These are phyloP conservation scores for Burhinus oedicnemus DNA, from an alignment of 2,113 vertebrate species.

Conservation along the genomic window DNA sequence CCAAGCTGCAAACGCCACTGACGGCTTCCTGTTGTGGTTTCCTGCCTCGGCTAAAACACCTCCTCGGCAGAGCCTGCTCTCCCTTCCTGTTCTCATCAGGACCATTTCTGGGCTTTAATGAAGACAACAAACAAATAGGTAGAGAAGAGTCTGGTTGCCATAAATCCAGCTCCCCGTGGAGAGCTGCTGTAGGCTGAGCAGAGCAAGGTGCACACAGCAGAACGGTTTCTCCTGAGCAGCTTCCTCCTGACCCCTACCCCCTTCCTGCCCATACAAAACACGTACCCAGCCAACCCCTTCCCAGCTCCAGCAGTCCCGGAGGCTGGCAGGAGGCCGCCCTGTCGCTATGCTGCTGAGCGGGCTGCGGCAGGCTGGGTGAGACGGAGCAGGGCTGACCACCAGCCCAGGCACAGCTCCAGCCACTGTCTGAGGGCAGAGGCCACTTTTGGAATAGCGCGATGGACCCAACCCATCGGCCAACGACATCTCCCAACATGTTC, in stretches of 20 bases:
- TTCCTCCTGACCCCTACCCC: not conserved
- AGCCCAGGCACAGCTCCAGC: not conserved
- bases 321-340: not conserved
- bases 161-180: not conserved
- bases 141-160: not conserved
- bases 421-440: not conserved
- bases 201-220: not conserved
- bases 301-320: not conserved
- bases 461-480: fast-evolving
- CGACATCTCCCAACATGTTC: fast-evolving
- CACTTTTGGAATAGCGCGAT: not conserved
- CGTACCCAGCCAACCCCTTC: not conserved
- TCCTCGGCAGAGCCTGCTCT: not conserved
- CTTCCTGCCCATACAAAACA: not conserved
- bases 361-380: not conserved
- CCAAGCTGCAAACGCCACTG: not conserved
- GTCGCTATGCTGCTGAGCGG: fast-evolving
- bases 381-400: not conserved
- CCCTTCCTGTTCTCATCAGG: slow-evolving; percentile 47
- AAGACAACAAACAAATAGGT: not conserved
- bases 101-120: not conserved
- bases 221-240: not conserved
- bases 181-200: not conserved
- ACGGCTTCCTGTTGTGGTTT: slow-evolving; percentile 65
- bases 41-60: slow-evolving; percentile 27